Evolutionary conservation across 1,140 invertebrate species (phyloP), one percentile per base, ranked within the genome.

Genomic region (Drosophila biarmipes): DNA sequence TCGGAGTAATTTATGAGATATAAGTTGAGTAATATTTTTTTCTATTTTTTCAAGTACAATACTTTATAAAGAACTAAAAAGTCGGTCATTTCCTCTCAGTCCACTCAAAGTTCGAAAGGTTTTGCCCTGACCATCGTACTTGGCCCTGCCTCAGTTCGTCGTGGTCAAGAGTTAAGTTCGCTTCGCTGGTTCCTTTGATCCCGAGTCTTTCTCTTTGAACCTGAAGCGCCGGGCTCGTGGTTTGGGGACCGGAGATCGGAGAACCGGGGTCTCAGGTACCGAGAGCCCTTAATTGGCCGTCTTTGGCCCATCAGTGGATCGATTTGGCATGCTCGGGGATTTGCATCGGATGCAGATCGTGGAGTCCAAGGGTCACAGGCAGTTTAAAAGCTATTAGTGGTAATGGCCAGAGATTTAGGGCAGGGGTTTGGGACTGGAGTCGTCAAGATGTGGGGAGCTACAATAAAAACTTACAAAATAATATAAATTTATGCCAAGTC

Each of bases 51-150:
- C n/a, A n/a, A n/a, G n/a, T n/a, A 24, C 8, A 2, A 31, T 31
- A 31, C 10, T 31, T 31, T 31, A 7, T 31, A 10, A 31, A 31
- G 8, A 0, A 31, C 8, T 31, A 8, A 31, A 31, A 1, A 31
- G 8, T 1, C 8, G 8, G 7, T 7, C 8, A 29, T 5, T 43
- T 15, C 69, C 34, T 42, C 11, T 14, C 11, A 38, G 58, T 62
- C 61, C 35, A 53, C 21, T 37, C 53, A 43, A 76, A 77, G 80
- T 80, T 85, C 81, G 80, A 80, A 84, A 80, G 77, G 76, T 84
- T 84, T 84, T 29, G 46, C 29, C 59, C 57, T 31, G 68, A 17
- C 73, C 76, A 82, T 78, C 64, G 71, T n/a, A 61, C 66, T 82
- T 81, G 63, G 63, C 76, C 55, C 59, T 66, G 42, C 29, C 45